These are phyloP conservation scores for Euzophera pinguis DNA, from an alignment of 2,888 invertebrate genomes.

Conservation along the genomic window DNA sequence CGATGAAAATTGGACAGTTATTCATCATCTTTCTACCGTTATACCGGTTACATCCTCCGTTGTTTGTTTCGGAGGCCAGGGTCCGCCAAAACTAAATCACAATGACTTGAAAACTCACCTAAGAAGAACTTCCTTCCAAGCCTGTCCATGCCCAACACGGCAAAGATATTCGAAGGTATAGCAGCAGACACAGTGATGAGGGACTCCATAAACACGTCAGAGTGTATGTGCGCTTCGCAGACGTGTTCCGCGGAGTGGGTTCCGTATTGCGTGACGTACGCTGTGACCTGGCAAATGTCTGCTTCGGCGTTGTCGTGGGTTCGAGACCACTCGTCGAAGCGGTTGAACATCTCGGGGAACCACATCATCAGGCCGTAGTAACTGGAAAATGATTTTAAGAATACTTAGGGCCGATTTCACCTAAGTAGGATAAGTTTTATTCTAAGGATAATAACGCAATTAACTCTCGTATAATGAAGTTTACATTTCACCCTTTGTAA, in stretches of 20 bases:
- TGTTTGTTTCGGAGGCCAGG: too few relatives aligned
- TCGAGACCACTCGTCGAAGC: constrained; percentile 89
- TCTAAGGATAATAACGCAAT: too few relatives aligned
- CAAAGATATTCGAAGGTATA: constrained; percentile 90
- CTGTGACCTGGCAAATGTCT: constrained; percentile 87
- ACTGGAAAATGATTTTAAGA: constrained; percentile 50
- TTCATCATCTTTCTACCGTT: too few relatives aligned
- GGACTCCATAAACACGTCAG: constrained; percentile 91
- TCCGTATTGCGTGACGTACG: constrained; percentile 85
- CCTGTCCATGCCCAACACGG: constrained; percentile 90
- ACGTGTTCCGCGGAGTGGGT: constrained; percentile 77
- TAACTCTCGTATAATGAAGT: too few relatives aligned
- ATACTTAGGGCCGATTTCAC: too few relatives aligned
- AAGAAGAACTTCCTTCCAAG: constrained; percentile 92
- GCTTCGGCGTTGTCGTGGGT: constrained; percentile 83
- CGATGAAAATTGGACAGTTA: too few relatives aligned
- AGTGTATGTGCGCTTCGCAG: constrained; percentile 87
- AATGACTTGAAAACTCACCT: constrained; percentile 74
- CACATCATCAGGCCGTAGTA: constrained; percentile 98
- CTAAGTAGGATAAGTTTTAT: too few relatives aligned
- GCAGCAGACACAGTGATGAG: constrained; percentile 92
- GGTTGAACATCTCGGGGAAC: constrained; percentile 96
- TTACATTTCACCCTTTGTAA: too few relatives aligned
- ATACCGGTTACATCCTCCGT: too few relatives aligned
- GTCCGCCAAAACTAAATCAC: not conserved